Base-by-base conservation (phyloP, 2,888 invertebrate species). In the Torymus aiolomorphi region DNA sequence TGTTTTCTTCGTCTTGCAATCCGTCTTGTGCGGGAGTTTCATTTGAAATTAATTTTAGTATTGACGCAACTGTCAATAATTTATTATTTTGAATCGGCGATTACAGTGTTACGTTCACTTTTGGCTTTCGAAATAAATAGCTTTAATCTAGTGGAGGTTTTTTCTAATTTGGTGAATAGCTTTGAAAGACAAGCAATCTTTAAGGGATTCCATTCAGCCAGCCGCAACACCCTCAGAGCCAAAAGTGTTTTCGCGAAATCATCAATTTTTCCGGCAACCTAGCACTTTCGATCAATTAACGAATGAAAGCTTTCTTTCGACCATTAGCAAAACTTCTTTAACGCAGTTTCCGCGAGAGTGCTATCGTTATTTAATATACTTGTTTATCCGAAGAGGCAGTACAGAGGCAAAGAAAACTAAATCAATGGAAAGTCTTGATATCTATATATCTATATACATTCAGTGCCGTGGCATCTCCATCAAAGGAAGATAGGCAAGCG, bases 271-370 rank as follows among this genome's bases (percentile, higher is more conserved):
- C n/a, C 49, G 42, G 24, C 14, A 66, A 66, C 24, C 49, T 66
- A 70, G 70, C 76, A 63, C 76, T 76, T 70, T 70, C 70, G 51
- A 66, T 66, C 66, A 51, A 65, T 74, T 74, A 74, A 63, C 70
- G 24, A 76, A 76, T 70, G 67, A 69, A 76, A 76, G 42, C 70
- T 70, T 63, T 31, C n/a, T 49, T 16, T 16, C 18, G 16, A 63
- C 56, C 70, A 70, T 76, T 76, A 76, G 57, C n/a, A 49, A 65
- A 73, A 74, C 57, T 66, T 14, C 31, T 24, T 74, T 20, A 74
- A 65, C 52, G 49, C 20, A 49, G 65, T 74, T 63, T 57, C 42
- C 10, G 5, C 31, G 16, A n/a, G 56, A 10, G 56, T 11, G 14
- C 11, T n/a, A 42, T 42, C 54, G 75, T 66, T 71, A 77, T 71